Evolutionary conservation across 1,140 invertebrate genomes (phyloP).

Genomic region (Chironomus tepperi): DNA sequence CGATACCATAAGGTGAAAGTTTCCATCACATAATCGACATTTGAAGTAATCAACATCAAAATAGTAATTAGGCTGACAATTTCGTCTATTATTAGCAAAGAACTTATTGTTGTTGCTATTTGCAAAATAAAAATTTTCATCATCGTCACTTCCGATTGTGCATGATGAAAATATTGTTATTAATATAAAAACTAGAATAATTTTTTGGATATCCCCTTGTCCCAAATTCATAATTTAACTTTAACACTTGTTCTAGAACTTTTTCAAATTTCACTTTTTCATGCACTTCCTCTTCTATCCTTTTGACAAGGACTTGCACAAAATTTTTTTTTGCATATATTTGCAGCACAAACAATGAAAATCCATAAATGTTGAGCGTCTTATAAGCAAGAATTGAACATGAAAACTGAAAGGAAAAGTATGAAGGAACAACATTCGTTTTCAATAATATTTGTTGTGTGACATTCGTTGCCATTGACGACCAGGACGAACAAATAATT

Average conservation of each 20-base stretch:
- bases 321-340: not conserved
- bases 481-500: not conserved
- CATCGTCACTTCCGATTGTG: not conserved
- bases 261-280: not conserved
- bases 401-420: not conserved
- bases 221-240: not conserved
- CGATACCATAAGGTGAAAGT: not conserved
- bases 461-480: not conserved
- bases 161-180: not conserved
- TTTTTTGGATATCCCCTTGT: not conserved
- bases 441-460: not conserved
- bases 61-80: not conserved
- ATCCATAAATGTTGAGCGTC: not conserved
- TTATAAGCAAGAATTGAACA: not conserved
- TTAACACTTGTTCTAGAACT: too few relatives aligned
- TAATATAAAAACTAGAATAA: not conserved
- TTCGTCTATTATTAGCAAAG: not conserved
- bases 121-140: not conserved
- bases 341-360: not conserved
- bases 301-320: not conserved
- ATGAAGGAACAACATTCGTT: not conserved
- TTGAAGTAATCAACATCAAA: constrained; percentile 1
- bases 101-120: constrained; percentile 3
- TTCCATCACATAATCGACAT: constrained; percentile 10
- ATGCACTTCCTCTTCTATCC: not conserved